phyloP scores from a whole-genome alignment of 2,113 vertebrate genomes.

The Aspidoscelis tigris region DNA sequence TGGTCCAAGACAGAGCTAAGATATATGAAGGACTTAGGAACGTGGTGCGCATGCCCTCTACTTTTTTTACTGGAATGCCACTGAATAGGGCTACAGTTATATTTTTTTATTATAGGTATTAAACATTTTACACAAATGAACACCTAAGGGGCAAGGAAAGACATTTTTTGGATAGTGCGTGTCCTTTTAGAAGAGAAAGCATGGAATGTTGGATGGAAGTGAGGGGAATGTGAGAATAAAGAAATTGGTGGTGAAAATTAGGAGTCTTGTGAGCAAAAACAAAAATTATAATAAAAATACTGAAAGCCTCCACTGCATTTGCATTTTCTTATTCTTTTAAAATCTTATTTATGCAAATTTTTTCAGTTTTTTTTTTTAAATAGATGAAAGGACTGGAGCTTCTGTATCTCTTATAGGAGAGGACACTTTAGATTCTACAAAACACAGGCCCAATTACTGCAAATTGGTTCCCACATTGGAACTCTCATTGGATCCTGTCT shows the following conservation, averaged over 20 bases:
- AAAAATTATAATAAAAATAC: background rate
- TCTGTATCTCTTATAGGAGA: no score
- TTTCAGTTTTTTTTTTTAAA: background rate
- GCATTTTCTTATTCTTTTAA: background rate
- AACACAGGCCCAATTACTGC: no score
- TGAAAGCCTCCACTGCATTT: background rate
- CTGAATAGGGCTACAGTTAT: background rate
- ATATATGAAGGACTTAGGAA: no score
- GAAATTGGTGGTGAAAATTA: background rate
- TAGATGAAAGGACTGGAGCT: no score
- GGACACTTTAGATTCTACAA: no score
- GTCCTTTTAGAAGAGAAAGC: background rate
- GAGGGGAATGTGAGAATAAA: background rate
- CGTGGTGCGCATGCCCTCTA: background rate
- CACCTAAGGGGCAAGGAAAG: background rate
- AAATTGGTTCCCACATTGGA: no score
- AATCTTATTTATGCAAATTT: background rate
- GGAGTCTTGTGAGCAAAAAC: background rate
- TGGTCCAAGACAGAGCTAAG: no score
- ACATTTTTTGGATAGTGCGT: background rate
- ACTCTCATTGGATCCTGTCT: no score
- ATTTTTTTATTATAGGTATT: background rate
- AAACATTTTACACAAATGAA: background rate
- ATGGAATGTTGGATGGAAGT: no score
- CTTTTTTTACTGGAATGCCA: background rate